A percentile compares a stretch with the other conserved stretches of the same genome.
These are phyloP conservation scores for Gymnopithys bicolor DNA, from an alignment of 2,797 vertebrate genomes.

Conservation along the genomic window DNA sequence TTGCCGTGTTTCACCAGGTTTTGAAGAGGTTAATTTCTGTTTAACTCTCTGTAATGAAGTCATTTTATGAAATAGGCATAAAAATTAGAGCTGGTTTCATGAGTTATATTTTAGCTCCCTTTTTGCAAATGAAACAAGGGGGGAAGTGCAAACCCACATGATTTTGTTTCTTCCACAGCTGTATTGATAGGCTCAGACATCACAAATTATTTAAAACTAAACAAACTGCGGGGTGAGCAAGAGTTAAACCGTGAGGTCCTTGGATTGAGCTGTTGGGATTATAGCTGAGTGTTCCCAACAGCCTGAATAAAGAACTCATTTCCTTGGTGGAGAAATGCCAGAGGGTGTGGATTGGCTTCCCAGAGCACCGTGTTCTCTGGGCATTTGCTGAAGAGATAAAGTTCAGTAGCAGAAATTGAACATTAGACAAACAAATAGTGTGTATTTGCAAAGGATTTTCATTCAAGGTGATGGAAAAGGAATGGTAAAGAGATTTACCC, in stretches of 20 bases:
- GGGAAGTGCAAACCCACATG: neutral
- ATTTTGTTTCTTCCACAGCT: neutral
- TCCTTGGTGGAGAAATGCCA: neutral
- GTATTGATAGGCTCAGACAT: neutral
- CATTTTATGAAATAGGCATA: neutral
- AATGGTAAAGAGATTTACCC: neutral
- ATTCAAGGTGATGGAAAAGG: neutral
- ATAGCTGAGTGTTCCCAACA: neutral
- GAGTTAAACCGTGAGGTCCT: neutral
- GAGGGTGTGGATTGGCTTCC: neutral
- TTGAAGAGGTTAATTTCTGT: neutral
- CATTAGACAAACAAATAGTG: neutral
- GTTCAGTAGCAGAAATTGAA: neutral
- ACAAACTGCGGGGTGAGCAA: neutral
- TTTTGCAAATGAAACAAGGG: neutral
- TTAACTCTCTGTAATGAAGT: neutral
- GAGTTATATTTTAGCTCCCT: neutral
- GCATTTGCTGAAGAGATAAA: neutral
- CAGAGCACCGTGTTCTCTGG: neutral
- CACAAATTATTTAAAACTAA: neutral
- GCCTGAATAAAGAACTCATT: neutral
- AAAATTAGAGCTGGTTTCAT: neutral
- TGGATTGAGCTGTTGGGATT: neutral
- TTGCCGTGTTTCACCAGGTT: neutral
- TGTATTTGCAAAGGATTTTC: neutral